Conservation (phyloP, 2,113 vertebrate species). For the Nothocercus julius region DNA sequence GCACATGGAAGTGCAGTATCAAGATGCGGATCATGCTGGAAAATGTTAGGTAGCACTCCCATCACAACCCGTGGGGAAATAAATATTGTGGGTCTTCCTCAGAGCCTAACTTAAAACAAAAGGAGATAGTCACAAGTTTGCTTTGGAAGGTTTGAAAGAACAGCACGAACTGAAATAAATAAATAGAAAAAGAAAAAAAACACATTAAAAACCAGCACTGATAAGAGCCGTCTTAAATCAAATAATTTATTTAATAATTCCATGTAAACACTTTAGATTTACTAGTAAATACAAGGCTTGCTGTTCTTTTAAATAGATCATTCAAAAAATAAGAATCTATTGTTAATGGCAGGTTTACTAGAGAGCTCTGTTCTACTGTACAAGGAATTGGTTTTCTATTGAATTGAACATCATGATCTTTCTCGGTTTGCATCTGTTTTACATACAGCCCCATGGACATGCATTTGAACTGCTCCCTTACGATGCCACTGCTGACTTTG, state of each 20-base stretch:
- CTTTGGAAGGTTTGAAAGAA: constrained; percentile 58
- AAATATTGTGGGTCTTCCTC: constrained; percentile 12
- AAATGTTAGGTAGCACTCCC: neutral
- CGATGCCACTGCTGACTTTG: constrained; percentile 43
- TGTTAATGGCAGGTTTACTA: constrained; percentile 73
- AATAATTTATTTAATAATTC: constrained; percentile 73
- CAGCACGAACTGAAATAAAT: constrained; percentile 13
- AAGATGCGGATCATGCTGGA: neutral
- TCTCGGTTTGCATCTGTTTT: constrained; percentile 56
- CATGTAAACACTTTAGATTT: constrained; percentile 74
- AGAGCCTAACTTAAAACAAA: constrained; percentile 10
- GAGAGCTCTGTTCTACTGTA: constrained; percentile 71
- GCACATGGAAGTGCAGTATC: neutral
- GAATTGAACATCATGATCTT: constrained; percentile 60
- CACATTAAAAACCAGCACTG: constrained; percentile 70
- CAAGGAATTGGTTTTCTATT: constrained; percentile 61
- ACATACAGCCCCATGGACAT: constrained; percentile 68
- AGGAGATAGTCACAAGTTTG: neutral
- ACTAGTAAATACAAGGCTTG: constrained; percentile 73
- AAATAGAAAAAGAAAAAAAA: too few species aligned
- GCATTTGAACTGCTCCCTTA: constrained; percentile 57
- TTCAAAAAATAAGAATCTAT: constrained; percentile 76
- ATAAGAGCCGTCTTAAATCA: constrained; percentile 70
- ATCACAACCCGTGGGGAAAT: neutral
- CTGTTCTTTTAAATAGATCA: constrained; percentile 71